Base-by-base conservation (phyloP, 2,888 invertebrate species). In the Aphodius granarius region DNA sequence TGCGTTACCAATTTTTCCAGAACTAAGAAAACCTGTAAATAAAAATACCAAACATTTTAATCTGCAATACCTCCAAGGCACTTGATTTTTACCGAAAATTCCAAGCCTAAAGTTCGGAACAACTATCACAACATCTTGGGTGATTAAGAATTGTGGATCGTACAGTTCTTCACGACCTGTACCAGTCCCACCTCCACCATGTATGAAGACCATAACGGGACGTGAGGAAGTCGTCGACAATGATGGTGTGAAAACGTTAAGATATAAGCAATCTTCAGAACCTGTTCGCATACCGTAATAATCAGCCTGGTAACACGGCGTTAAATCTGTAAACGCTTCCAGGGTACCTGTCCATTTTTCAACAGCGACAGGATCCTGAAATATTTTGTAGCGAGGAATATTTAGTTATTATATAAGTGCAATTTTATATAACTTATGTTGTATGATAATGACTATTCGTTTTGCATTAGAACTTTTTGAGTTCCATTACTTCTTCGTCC, bases 151-250 rank as follows among this genome's bases (percentile, higher is more conserved):
- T 43, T 86, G 82, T 22, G 87, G 86, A 6, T 86, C 86, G 76
- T 82, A 84, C 23, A 82, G 77, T 72, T 85, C 84, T 13, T 78
- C 78, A 78, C 81, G 83, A 68, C 85, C 85, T 4, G 84, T 85
- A 5, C 86, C 86, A 63, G 80, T 80, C 3, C 82, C 80, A 6
- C 83, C 87, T 16, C 88, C 87, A 13, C 87, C 88, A 76, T 87
- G 86, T 63, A 88, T 85, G 83, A 85, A 88, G 3, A 88, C 84
- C 87, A 88, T 87, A 0, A 88, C 87, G 15, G 87, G 86, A 76
- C 83, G 84, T 19, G 3, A 4, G 19, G 15, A 6, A 62, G 3
- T 15, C 18, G 17, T 1, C 63, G 62, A 18, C 78, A 82, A 82
- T 71, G 78, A 71, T 18, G 81, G 80, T 6, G 82, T 82, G 63